A percentile compares a stretch with the other conserved stretches of the same genome.
Conservation (phyloP, 2,797 vertebrate species). For the Spinibarbus caldwelli region DNA sequence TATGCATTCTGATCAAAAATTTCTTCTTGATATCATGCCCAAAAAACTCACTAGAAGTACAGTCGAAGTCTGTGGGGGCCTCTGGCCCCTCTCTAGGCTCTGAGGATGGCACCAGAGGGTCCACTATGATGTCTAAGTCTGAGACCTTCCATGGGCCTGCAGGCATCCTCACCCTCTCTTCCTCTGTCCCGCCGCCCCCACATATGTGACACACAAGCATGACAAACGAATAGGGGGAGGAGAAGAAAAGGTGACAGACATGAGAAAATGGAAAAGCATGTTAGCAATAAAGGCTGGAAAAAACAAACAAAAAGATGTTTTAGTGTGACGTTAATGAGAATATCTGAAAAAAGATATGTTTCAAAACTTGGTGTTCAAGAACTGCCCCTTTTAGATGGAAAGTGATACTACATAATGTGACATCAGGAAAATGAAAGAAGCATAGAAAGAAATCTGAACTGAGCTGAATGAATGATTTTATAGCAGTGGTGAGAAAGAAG, state of each 20-base stretch:
- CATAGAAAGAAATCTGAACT: constrained; percentile 11
- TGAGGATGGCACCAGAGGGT: constrained; percentile 78
- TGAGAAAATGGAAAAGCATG: constrained; percentile 74
- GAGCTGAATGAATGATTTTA: constrained; percentile 31
- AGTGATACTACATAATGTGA: neutral
- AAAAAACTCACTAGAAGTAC: constrained; percentile 85
- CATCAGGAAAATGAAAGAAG: constrained; percentile 16
- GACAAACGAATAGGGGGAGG: constrained; percentile 69
- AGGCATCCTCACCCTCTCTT: constrained; percentile 85
- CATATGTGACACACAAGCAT: constrained; percentile 47
- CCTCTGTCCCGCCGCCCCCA: constrained; percentile 73
- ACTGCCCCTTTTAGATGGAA: constrained; percentile 20
- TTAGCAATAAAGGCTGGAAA: constrained; percentile 70
- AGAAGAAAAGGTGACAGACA: constrained; percentile 68
- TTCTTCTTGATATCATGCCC: constrained; percentile 55
- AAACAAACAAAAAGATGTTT: constrained; percentile 45
- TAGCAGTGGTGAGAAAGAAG: constrained; percentile 15
- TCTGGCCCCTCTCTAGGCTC: constrained; percentile 77
- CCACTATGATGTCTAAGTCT: constrained; percentile 90
- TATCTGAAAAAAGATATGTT: constrained; percentile 19
- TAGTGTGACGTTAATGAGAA: constrained; percentile 41
- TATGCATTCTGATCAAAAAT: constrained; percentile 21
- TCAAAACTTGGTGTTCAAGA: neutral
- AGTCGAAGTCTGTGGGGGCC: constrained; percentile 78
- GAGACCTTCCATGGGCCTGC: constrained; percentile 88